Evolutionary conservation across 2,113 vertebrate genomes (phyloP).

Genomic region (Procavia capensis): DNA sequence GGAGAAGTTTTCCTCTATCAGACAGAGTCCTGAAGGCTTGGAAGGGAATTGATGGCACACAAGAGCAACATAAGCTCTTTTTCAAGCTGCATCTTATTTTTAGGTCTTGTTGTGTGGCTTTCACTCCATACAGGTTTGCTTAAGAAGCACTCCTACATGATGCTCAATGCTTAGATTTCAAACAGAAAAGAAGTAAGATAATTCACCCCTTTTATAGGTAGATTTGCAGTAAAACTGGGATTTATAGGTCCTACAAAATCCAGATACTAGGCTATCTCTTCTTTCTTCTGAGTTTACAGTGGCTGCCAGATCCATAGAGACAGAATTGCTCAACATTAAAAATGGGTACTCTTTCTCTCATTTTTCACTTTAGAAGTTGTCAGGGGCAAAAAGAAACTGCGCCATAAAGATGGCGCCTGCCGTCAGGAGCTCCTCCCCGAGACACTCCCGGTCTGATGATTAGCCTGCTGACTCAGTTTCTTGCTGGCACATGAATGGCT

Average conservation of each 20-base stretch:
- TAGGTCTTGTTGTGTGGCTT: not conserved
- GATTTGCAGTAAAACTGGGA: not conserved
- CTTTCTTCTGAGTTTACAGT: not conserved
- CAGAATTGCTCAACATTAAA: not conserved
- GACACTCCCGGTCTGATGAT: no score
- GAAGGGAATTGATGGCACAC: no score
- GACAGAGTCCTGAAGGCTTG: no score
- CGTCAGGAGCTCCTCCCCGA: no score
- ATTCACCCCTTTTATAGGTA: not conserved
- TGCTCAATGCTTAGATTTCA: not conserved
- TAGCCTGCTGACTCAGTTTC: no score
- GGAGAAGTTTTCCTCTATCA: no score
- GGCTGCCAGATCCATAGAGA: not conserved
- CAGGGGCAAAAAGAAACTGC: no score
- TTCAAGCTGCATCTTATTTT: not conserved
- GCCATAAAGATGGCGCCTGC: no score
- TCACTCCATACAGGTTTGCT: not conserved
- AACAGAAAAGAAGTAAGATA: not conserved
- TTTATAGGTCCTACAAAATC: not conserved
- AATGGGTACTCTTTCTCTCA: not conserved
- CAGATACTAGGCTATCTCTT: not conserved
- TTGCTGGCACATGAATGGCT: no score
- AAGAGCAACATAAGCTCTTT: not conserved
- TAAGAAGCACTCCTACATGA: not conserved
- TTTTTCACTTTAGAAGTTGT: not conserved